Conservation (phyloP, 2,888 invertebrate species). For the Venusia cambrica region DNA sequence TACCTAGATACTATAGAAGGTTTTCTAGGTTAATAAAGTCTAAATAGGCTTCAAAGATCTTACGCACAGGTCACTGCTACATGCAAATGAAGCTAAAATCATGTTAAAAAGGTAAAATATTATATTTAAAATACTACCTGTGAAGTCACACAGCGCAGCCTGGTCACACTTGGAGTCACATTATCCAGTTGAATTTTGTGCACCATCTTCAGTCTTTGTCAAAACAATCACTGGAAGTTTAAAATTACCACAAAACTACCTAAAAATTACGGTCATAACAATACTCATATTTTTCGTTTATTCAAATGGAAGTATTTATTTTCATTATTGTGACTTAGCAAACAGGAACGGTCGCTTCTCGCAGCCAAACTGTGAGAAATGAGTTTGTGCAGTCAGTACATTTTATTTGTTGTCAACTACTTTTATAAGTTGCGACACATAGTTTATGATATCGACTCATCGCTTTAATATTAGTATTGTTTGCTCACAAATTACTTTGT, state of each 20-base stretch:
- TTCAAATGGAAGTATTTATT: too few species aligned
- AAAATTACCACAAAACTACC: too few species aligned
- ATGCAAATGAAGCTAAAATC: too few species aligned
- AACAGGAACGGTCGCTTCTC: conserved; percentile 12
- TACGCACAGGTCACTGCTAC: too few species aligned
- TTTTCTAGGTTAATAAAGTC: too few species aligned
- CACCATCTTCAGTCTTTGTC: conserved; percentile 26
- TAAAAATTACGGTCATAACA: too few species aligned
- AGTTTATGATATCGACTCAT: conserved; percentile 15
- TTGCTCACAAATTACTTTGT: too few species aligned
- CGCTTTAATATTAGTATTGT: conserved; percentile 10
- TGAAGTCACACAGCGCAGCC: conserved; percentile 49
- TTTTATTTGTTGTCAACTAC: conserved; percentile 1
- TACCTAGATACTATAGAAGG: too few species aligned
- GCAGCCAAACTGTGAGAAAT: conserved; percentile 10
- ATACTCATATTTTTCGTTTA: too few species aligned
- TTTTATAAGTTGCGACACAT: conserved; percentile 15
- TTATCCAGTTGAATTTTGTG: conserved; percentile 29
- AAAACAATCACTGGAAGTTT: neutral
- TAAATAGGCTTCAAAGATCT: too few species aligned
- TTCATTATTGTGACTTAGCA: too few species aligned
- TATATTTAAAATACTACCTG: conserved; percentile 48
- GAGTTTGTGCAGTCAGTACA: conserved; percentile 4
- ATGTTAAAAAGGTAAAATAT: too few species aligned
- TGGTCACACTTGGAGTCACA: conserved; percentile 34